Evolutionary conservation across 2,888 invertebrate genomes (phyloP), one percentile per base, ranked within the genome.

Genomic region (Eudasyphora cyanicolor): DNA sequence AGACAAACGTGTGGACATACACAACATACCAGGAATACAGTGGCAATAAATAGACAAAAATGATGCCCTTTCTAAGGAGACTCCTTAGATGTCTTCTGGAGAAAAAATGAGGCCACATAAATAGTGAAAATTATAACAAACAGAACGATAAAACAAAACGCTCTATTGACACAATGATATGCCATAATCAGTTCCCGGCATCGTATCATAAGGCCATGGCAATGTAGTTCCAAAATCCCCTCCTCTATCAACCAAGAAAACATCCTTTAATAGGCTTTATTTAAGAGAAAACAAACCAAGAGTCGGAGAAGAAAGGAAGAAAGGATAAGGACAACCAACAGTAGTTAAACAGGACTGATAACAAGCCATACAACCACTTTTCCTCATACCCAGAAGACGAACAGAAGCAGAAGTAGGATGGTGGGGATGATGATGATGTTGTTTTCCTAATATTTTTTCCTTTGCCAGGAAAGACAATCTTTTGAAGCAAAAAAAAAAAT

Each of bases 241-340:
- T 45, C n/a, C 45, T 1, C 45, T 24, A 54, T 24, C n/a, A n/a
- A n/a, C 27, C 60, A 71, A 38, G 62, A 81, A 75, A 78, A 78
- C 75, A 84, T 84, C 67, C 76, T 76, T 79, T 84, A 84, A 84
- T 84, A 84, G 84, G 84, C 84, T 84, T 84, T 78, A 76, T 42
- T 38, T 78, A 77, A 42, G 10, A 64, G 51, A 10, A 67, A 19
- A 54, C 7, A 45, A 1, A 60, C 57, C 5, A 38, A 38, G 14
- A 57, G n/a, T n/a, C n/a, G n/a, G n/a, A n/a, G 38, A 35, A 17
- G 51, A 8, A 5, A 32, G n/a, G 8, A 10, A 69, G 10, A 42
- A 45, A 51, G 73, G 71, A 60, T 27, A 19, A 57, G 32, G 79
- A 70, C 42, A 76, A 69, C 71, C 80, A 82, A 14, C 35, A 35